A percentile compares a stretch with the other conserved stretches of the same genome.
Conservation (phyloP, 2,113 vertebrate genomes). For the Chloroceryle aenea region DNA sequence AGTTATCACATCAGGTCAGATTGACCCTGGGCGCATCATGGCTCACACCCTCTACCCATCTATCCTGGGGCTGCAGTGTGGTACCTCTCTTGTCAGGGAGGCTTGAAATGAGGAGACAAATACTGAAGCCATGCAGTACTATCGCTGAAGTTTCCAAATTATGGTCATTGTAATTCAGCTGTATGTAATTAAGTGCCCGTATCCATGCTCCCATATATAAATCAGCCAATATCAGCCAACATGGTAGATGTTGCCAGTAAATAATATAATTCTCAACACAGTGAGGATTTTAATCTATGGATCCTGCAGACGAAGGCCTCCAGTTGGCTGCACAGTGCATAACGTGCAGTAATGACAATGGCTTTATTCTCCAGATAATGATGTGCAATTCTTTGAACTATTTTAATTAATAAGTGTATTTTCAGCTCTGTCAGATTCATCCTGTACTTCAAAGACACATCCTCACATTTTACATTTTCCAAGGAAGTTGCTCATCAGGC, state of each 20-base stretch:
- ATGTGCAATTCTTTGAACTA: neutral
- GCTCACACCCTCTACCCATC: neutral
- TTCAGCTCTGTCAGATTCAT: neutral
- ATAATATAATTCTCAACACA: neutral
- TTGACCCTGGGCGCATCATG: fast-evolving
- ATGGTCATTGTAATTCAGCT: neutral
- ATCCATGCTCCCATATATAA: neutral
- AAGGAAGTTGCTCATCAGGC: neutral
- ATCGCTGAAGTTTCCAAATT: neutral
- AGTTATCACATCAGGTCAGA: neutral
- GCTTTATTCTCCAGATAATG: neutral
- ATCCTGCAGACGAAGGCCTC: neutral
- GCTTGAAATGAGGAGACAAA: neutral
- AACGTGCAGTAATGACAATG: neutral
- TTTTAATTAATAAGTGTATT: neutral
- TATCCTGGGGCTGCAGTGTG: fast-evolving
- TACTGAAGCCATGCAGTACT: fast-evolving
- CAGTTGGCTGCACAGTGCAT: neutral
- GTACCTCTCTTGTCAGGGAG: neutral
- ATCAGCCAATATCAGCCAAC: neutral
- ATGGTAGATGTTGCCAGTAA: neutral
- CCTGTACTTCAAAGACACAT: neutral
- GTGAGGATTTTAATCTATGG: neutral
- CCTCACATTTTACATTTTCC: neutral
- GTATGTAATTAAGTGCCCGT: neutral